phyloP scores from a whole-genome alignment of 2,888 invertebrate genomes.

The Lottia scabra region DNA sequence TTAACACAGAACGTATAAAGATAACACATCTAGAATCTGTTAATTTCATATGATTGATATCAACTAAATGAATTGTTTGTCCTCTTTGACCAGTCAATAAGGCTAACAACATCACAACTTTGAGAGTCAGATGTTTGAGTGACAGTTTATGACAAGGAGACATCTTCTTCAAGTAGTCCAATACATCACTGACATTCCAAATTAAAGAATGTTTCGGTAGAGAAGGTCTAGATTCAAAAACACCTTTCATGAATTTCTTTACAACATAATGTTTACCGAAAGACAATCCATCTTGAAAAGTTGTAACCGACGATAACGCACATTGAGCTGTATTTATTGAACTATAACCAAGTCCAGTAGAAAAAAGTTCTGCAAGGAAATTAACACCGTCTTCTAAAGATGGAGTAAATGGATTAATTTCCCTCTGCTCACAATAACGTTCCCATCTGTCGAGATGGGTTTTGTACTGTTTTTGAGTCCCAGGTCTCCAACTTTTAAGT shows the following conservation, averaged over 20 bases:
- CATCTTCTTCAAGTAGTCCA: constrained; percentile 19
- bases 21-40: neutral
- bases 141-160: constrained; percentile 12
- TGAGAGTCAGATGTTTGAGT: constrained; percentile 21
- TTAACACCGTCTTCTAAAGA: constrained; percentile 13
- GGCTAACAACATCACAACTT: constrained; percentile 29
- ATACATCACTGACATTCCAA: constrained; percentile 27
- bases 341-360: constrained; percentile 15
- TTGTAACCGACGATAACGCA: constrained; percentile 12
- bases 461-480: constrained; percentile 15
- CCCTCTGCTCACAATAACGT: constrained; percentile 16
- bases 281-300: neutral
- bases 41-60: constrained; percentile 22
- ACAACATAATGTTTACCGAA: constrained; percentile 19
- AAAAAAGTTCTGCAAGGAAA: constrained; percentile 18
- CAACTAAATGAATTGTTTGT: constrained; percentile 24
- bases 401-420: constrained; percentile 14
- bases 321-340: constrained; percentile 17
- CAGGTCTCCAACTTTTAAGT: constrained; percentile 9
- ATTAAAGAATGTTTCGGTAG: constrained; percentile 25
- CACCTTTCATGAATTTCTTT: constrained; percentile 31
- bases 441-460: constrained; percentile 17
- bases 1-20: constrained; percentile 10
- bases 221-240: constrained; percentile 25
- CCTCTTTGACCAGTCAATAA: constrained; percentile 29